A percentile compares a stretch with the other conserved stretches of the same genome.
Evolutionary conservation across 2,888 invertebrate genomes (phyloP).

Genomic region (Lysandra bellargus): DNA sequence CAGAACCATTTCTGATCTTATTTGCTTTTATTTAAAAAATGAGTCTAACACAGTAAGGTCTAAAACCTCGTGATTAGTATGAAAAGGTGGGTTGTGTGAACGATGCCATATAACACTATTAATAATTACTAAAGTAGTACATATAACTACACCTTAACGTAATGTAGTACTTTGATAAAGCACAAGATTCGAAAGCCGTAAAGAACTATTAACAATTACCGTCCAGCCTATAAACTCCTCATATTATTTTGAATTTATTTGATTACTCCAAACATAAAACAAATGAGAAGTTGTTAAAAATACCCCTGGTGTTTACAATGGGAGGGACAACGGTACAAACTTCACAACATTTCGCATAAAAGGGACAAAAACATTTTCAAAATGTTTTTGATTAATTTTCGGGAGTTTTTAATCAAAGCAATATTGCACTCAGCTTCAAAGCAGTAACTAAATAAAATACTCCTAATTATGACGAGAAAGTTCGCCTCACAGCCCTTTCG

Average conservation of each 20-base stretch:
- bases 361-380: constrained; percentile 1
- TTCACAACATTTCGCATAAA: neutral
- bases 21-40: no score
- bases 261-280: neutral
- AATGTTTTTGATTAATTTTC: constrained; percentile 10
- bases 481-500: constrained; percentile 14
- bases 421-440: constrained; percentile 3
- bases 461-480: constrained; percentile 22
- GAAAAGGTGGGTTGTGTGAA: no score
- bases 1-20: no score
- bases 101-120: no score
- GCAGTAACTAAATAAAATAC: constrained; percentile 8
- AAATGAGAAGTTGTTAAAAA: neutral
- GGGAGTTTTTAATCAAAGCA: constrained; percentile 19
- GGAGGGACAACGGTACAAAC: neutral
- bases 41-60: no score
- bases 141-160: no score
- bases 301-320: neutral
- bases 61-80: no score
- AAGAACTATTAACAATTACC: no score
- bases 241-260: neutral
- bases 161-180: no score
- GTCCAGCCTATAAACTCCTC: no score
- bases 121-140: no score
- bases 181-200: no score